Percentiles rank a stretch among this genome's conserved stretches.
phyloP scores from a whole-genome alignment of 2,113 vertebrate species.

The Scalopus aquaticus region DNA sequence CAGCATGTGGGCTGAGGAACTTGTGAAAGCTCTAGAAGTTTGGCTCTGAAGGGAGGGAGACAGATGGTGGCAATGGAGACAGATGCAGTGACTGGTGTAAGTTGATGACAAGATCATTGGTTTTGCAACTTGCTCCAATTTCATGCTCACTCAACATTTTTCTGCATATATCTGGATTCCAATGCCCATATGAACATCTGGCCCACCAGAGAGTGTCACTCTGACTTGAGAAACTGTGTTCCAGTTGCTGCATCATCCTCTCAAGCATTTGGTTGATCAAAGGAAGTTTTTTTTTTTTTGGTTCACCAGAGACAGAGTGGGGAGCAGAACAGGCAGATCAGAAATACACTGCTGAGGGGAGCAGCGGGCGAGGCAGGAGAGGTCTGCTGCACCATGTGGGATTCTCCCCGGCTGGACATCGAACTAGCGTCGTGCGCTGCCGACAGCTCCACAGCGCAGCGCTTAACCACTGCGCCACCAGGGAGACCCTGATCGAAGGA shows the following conservation, averaged over 20 bases:
- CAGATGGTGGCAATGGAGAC: neutral
- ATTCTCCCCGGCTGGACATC: too few relatives aligned
- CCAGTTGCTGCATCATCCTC: neutral
- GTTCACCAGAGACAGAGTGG: too few relatives aligned
- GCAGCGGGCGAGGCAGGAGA: too few relatives aligned
- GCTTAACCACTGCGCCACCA: too few relatives aligned
- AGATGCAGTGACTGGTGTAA: neutral
- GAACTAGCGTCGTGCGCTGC: too few relatives aligned
- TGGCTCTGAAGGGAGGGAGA: neutral
- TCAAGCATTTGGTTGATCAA: neutral
- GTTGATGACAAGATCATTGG: neutral
- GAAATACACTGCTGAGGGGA: too few relatives aligned
- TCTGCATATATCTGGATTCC: neutral
- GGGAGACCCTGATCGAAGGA: too few relatives aligned
- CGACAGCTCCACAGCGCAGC: too few relatives aligned
- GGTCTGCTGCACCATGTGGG: too few relatives aligned
- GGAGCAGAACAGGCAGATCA: too few relatives aligned
- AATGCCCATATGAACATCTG: neutral
- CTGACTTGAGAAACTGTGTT: neutral
- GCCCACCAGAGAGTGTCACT: neutral
- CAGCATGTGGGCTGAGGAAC: neutral
- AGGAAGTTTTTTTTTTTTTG: too few relatives aligned
- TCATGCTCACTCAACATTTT: neutral
- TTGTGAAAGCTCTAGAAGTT: neutral
- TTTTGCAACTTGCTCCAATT: neutral